Conservation (phyloP, 2,113 vertebrate species). For the Eidolon helvum region DNA sequence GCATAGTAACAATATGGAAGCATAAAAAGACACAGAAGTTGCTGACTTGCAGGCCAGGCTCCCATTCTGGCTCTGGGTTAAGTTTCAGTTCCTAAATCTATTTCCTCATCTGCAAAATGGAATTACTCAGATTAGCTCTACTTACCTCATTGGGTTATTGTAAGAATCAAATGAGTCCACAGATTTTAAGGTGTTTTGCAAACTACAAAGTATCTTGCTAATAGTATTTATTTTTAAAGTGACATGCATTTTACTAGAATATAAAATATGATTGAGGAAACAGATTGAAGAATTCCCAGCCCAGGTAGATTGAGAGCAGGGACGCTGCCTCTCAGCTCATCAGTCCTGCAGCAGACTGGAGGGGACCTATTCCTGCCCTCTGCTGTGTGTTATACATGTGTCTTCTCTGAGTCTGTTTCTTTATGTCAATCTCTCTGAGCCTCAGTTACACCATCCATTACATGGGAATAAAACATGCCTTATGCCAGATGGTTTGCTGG, state of each 20-base stretch:
- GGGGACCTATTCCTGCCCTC: not conserved
- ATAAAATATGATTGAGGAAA: not conserved
- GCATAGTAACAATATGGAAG: not conserved
- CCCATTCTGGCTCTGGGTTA: not conserved
- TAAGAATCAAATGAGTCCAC: not conserved
- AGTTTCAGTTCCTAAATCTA: slow-evolving; percentile 33
- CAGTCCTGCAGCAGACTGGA: not conserved
- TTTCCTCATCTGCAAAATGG: slow-evolving; percentile 11
- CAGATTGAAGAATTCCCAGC: not conserved
- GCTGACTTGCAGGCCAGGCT: not conserved
- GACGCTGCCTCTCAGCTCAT: not conserved
- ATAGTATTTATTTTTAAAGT: not conserved
- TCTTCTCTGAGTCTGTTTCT: not conserved
- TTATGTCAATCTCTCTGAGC: not conserved
- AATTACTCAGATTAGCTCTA: not conserved
- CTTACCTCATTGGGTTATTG: not conserved
- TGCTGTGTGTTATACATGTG: not conserved
- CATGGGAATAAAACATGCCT: not conserved
- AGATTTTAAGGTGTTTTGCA: not conserved
- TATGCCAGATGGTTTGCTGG: not conserved
- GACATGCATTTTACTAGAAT: not conserved
- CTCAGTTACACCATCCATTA: not conserved
- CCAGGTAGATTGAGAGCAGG: not conserved
- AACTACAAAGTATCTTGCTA: not conserved
- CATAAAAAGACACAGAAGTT: not conserved